Conservation (phyloP, 1,140 invertebrate species). For the Thrips palmi region DNA sequence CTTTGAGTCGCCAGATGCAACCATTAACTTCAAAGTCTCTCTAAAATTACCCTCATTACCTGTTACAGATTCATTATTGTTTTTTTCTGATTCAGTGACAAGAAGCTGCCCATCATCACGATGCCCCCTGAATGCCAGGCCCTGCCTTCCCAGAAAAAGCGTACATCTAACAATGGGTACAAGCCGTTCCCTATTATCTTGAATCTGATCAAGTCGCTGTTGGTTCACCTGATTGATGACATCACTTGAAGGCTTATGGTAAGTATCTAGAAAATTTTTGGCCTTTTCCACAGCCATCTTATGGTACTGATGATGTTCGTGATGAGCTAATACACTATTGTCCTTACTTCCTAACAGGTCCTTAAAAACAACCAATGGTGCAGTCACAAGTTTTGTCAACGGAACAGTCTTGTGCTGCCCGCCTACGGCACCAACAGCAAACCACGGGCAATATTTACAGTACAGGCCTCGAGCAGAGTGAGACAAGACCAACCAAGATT, state of each 20-base stretch:
- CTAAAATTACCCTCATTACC: conserved; percentile 19
- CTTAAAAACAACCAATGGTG: conserved; percentile 14
- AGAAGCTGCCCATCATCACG: conserved; percentile 15
- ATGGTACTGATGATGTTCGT: conserved; percentile 15
- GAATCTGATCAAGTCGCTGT: conserved; percentile 10
- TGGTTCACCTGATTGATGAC: conserved; percentile 10
- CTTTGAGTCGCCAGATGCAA: conserved; percentile 15
- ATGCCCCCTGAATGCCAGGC: conserved; percentile 17
- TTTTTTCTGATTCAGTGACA: too few species aligned
- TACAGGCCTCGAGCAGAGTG: conserved; percentile 11
- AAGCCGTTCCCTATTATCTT: conserved; percentile 16
- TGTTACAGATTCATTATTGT: conserved; percentile 9
- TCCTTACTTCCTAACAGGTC: conserved; percentile 15
- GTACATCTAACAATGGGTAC: conserved; percentile 15
- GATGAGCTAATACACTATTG: conserved; percentile 12
- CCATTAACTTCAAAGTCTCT: conserved; percentile 15
- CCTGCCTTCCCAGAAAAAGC: conserved; percentile 17
- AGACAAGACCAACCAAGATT: conserved; percentile 16
- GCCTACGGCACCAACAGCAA: conserved; percentile 10
- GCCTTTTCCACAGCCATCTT: conserved; percentile 12
- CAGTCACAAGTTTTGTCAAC: conserved; percentile 13
- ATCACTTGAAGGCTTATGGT: conserved; percentile 6
- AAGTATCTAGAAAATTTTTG: conserved; percentile 14
- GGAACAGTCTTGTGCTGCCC: conserved; percentile 12
- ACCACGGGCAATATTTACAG: conserved; percentile 17